These are phyloP conservation scores for Platycercus adscitus DNA, from an alignment of 2,113 vertebrate genomes.

Conservation along the genomic window DNA sequence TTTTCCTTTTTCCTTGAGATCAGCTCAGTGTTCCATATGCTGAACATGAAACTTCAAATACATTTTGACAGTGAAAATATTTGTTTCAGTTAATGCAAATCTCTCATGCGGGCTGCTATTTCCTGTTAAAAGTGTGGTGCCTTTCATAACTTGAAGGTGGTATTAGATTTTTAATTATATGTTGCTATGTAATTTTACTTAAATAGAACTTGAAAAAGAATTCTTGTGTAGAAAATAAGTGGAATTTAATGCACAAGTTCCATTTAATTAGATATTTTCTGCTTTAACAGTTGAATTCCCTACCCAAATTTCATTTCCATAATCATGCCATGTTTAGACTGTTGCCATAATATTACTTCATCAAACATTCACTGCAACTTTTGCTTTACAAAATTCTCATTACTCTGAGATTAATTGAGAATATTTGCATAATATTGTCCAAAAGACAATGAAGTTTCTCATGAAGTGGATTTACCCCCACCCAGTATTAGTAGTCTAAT, in stretches of 20 bases:
- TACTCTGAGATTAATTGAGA: slow-evolving; percentile 31
- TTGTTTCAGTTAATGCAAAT: slow-evolving; percentile 10
- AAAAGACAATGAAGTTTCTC: background rate
- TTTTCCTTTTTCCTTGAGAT: background rate
- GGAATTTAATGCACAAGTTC: slow-evolving; percentile 61
- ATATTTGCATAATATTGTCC: background rate
- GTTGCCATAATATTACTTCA: slow-evolving; percentile 34
- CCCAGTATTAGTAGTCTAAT: background rate
- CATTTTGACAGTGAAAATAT: background rate
- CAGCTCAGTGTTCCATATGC: background rate
- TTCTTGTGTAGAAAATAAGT: slow-evolving; percentile 19
- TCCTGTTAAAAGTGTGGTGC: background rate
- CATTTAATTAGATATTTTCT: slow-evolving; percentile 72
- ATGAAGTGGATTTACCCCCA: background rate
- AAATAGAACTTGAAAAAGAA: slow-evolving; percentile 49
- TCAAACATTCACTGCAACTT: slow-evolving; percentile 42
- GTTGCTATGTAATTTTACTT: slow-evolving; percentile 33
- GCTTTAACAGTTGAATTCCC: slow-evolving; percentile 60
- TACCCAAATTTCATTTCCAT: slow-evolving; percentile 58
- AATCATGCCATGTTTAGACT: slow-evolving; percentile 21
- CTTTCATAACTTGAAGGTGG: slow-evolving; percentile 40
- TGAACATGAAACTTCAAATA: background rate
- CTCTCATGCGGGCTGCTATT: background rate
- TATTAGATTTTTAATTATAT: slow-evolving; percentile 68
- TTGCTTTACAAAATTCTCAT: slow-evolving; percentile 28